Conservation (phyloP, 2,888 invertebrate species). For the Acanthopleura granulata region DNA sequence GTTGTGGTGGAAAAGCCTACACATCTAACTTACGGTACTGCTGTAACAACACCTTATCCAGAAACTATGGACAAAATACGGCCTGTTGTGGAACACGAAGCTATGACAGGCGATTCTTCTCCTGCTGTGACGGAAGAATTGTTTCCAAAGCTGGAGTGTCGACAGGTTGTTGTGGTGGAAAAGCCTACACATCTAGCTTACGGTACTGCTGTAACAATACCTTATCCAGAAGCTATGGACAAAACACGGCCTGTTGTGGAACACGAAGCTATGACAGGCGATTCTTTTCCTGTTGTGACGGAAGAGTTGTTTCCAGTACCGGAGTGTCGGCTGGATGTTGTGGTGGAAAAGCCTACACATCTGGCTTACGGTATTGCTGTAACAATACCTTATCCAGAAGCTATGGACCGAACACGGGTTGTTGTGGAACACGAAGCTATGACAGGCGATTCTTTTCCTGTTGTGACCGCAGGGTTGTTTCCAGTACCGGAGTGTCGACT, state of each 20-base stretch:
- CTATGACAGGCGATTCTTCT: neutral
- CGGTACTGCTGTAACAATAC: neutral
- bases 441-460: neutral
- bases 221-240: neutral
- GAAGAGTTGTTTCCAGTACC: neutral
- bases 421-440: neutral
- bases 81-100: constrained; percentile 1
- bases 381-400: neutral
- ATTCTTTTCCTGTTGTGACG: neutral
- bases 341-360: neutral
- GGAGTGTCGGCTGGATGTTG: neutral
- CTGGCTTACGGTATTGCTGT: neutral
- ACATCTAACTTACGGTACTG: neutral
- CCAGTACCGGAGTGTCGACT: neutral
- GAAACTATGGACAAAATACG: neutral
- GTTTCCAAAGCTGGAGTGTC: neutral
- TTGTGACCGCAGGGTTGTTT: neutral
- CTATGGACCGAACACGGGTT: neutral
- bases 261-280: constrained; percentile 3
- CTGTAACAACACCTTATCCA: neutral
- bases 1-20: constrained; percentile 14
- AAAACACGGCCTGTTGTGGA: constrained; percentile 13
- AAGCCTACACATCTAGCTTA: neutral
- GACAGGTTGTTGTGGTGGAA: constrained; percentile 6
- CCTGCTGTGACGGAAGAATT: neutral